These are phyloP conservation scores for Hippasteria phrygiana DNA, from an alignment of 53 echinoderm and acorn worm genomes.

Conservation along the genomic window DNA sequence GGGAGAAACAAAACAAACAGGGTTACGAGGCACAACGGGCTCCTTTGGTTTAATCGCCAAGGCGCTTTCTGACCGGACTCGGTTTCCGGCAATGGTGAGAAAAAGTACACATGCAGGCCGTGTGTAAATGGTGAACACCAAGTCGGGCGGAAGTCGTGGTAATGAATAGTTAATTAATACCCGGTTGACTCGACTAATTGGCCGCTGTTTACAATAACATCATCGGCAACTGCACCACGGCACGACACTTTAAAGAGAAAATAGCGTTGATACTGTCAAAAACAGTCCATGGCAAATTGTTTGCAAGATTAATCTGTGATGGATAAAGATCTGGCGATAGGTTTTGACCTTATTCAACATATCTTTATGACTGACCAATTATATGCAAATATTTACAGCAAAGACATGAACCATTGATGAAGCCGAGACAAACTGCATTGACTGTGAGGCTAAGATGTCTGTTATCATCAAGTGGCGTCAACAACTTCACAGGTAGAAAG, in stretches of 20 bases:
- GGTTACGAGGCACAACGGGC: constrained; percentile 27
- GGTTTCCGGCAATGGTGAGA: constrained; percentile 1
- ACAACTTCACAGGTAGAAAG: too few species aligned
- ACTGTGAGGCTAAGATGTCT: too few species aligned
- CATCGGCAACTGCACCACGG: neutral
- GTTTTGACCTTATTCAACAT: neutral
- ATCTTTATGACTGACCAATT: neutral
- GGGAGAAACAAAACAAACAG: neutral
- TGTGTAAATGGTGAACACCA: neutral
- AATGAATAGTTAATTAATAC: constrained; percentile 39
- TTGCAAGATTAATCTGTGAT: neutral
- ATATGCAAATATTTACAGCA: neutral
- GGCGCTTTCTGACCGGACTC: neutral
- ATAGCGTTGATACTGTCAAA: too few species aligned
- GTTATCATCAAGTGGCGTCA: too few species aligned
- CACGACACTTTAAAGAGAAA: neutral
- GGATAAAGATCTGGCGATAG: neutral
- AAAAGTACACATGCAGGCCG: constrained; percentile 6
- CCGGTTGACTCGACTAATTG: constrained; percentile 36
- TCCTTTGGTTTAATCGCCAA: neutral
- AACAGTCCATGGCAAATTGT: neutral
- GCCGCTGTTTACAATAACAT: neutral
- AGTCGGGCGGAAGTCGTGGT: constrained; percentile 11
- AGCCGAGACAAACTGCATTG: too few species aligned
- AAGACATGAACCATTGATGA: neutral